Evolutionary conservation across 2,797 vertebrate genomes (phyloP).

Genomic region (Trachops cirrhosus): DNA sequence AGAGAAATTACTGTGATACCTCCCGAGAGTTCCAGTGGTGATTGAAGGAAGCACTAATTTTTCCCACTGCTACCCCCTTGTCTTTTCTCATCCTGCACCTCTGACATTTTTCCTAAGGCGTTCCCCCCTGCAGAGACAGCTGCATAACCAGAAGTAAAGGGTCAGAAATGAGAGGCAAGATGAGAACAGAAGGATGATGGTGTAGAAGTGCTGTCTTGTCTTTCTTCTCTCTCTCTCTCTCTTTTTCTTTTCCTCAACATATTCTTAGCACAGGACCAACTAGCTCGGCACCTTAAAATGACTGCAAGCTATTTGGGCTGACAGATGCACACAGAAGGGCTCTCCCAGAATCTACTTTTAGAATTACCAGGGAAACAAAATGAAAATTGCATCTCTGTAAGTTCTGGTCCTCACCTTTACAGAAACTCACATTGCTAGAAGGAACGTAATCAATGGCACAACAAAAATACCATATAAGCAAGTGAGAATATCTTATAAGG

Average conservation of each 20-base stretch:
- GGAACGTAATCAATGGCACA: not conserved
- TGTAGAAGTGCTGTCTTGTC: not conserved
- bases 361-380: not conserved
- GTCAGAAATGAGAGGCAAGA: too few species aligned
- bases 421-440: not conserved
- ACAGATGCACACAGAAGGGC: not conserved
- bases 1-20: not conserved
- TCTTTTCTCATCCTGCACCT: not conserved
- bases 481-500: not conserved
- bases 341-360: not conserved
- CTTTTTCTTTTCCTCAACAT: not conserved
- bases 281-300: not conserved
- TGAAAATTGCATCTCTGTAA: not conserved
- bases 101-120: not conserved
- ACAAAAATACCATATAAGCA: not conserved
- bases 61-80: not conserved
- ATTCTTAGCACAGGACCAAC: not conserved
- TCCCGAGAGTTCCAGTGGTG: not conserved
- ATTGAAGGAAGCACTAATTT: not conserved
- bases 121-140: not conserved
- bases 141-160: not conserved
- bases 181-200: not conserved
- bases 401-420: not conserved
- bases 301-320: not conserved
- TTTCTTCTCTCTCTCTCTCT: not conserved